Conservation (phyloP, 2,113 vertebrate species). For the Bambusicola thoracicus region DNA sequence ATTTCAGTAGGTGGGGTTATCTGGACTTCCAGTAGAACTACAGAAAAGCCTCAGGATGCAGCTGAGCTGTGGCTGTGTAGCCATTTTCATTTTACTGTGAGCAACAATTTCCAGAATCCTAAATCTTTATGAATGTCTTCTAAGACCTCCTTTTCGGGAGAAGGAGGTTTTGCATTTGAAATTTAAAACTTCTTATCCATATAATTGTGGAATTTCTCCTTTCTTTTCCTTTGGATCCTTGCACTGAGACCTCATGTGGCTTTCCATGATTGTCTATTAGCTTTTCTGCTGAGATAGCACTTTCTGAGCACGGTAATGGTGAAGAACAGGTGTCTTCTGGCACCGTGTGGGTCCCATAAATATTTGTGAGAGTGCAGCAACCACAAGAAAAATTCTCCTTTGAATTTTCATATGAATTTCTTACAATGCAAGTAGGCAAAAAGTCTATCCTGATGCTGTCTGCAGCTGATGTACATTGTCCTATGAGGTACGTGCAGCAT, state of each 20-base stretch:
- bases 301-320: not conserved
- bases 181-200: not conserved
- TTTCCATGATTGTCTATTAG: not conserved
- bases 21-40: not conserved
- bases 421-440: not conserved
- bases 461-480: not conserved
- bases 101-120: not conserved
- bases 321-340: not conserved
- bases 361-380: not conserved
- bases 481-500: not conserved
- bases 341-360: not conserved
- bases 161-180: not conserved
- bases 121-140: not conserved
- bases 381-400: not conserved
- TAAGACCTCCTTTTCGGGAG: not conserved
- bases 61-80: not conserved
- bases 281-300: not conserved
- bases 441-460: not conserved
- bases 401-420: not conserved
- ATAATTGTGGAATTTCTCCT: not conserved
- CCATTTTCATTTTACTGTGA: not conserved
- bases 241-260: not conserved
- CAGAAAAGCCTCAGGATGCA: not conserved
- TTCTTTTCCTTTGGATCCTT: not conserved
- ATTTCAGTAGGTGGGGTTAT: not conserved